Evolutionary conservation across 1,140 invertebrate genomes (phyloP), one percentile per base, ranked within the genome.

Genomic region (Nomia melanderi): DNA sequence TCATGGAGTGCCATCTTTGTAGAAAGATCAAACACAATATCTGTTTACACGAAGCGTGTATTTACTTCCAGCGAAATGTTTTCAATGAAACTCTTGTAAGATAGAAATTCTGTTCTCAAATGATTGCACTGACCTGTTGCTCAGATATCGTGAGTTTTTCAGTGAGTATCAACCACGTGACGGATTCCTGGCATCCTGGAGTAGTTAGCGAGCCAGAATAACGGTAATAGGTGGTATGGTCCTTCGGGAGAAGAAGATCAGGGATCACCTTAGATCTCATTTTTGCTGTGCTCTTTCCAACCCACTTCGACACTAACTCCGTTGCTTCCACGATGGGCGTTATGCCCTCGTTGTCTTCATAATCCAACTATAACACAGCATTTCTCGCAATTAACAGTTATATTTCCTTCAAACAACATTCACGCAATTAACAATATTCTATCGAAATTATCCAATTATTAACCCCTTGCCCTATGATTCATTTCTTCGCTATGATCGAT

Each of bases 161-260:
- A 1, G 93, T 92, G 69, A 96, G 93, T 4, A 97, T 92, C 8
- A 95, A 95, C 96, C 96, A 97, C 2, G 93, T 93, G 2, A 97
- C 95, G 27, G 93, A 93, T 86, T 97, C 96, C 54, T 93, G 93
- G 80, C 96, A 97, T 1, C 89, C 91, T 1, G 96, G 96, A 7
- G 96, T 96, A 1, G 96, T 97, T 50, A 97, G 89, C 0, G 96
- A 96, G 3, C 96, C 96, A 6, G 93, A 84, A 84, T 97, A 97
- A 2, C 94, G 91, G 86, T 94, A 96, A 88, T 94, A 96, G 0
- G 89, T 91, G 2, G 89, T 91, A 41, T 82, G 87, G 83, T 94
- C 91, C 59, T 89, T 90, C 7, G 95, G 94, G 25, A 95, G 70
- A 31, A 95, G 88, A 20, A 92, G 86, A 8, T 77, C 79, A 4